These are phyloP conservation scores for Drosophila paranaensis DNA, from an alignment of 2,888 invertebrate species.

Conservation along the genomic window DNA sequence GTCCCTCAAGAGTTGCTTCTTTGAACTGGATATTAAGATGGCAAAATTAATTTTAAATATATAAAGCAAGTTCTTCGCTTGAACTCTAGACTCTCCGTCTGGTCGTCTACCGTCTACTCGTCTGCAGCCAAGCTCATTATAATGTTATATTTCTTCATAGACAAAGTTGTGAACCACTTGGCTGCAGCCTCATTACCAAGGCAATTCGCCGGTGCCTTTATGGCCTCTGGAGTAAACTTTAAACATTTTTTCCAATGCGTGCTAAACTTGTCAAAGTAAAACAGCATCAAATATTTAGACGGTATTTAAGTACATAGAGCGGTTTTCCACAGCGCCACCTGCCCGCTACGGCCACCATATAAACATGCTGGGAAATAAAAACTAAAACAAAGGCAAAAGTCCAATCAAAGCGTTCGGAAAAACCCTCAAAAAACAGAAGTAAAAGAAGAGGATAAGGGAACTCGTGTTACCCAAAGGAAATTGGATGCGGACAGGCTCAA, in stretches of 20 bases:
- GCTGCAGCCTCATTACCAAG: background rate
- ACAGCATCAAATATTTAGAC: slow-evolving; percentile 26
- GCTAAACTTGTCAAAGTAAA: slow-evolving; percentile 5
- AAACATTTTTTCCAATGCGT: background rate
- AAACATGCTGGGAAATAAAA: slow-evolving; percentile 36
- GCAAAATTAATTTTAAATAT: background rate
- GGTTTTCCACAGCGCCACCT: slow-evolving; percentile 1
- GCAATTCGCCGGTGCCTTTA: background rate
- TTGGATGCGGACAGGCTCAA: slow-evolving; percentile 14
- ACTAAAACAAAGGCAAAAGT: slow-evolving; percentile 17
- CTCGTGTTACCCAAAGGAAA: slow-evolving; percentile 20
- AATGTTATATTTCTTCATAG: slow-evolving; percentile 3
- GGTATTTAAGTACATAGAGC: slow-evolving; percentile 15
- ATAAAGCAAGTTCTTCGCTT: too few relatives aligned
- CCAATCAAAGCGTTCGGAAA: slow-evolving; percentile 13
- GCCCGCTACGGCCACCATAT: slow-evolving; percentile 10
- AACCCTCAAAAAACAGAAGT: background rate
- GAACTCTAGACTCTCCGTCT: too few relatives aligned
- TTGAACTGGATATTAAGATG: background rate
- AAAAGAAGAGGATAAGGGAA: background rate
- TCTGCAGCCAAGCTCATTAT: background rate
- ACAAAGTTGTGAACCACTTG: background rate
- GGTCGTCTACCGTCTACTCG: background rate
- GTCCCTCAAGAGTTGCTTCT: background rate
- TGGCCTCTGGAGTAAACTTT: background rate